Evolutionary conservation across 2,113 vertebrate genomes (phyloP).

Genomic region (Benitochromis conjunctus): DNA sequence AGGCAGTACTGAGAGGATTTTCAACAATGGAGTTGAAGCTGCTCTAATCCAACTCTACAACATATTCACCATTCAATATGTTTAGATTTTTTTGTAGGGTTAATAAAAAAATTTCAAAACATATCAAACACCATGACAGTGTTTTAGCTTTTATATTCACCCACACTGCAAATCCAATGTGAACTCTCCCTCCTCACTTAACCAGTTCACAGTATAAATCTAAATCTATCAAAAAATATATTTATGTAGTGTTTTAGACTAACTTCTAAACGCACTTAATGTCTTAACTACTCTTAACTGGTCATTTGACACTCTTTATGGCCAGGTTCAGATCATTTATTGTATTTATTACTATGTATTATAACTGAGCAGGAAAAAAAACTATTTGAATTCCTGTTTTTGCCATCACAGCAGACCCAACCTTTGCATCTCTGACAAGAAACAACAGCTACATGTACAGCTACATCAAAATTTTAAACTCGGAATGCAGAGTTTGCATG

Average conservation of each 20-base stretch:
- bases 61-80: fast-evolving
- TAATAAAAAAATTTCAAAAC: neutral
- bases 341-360: neutral
- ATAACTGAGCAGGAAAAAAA: neutral
- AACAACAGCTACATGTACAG: neutral
- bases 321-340: neutral
- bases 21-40: neutral
- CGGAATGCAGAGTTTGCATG: conserved; percentile 23
- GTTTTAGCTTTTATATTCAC: neutral
- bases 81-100: neutral
- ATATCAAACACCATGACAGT: neutral
- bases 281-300: neutral
- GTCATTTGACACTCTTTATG: neutral
- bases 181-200: neutral
- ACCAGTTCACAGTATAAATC: neutral
- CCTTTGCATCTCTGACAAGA: neutral
- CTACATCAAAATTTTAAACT: neutral
- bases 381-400: neutral
- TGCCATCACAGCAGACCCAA: neutral
- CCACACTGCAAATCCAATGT: neutral
- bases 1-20: neutral
- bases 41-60: neutral
- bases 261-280: neutral
- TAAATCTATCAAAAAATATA: neutral
- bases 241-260: neutral